phyloP scores from a whole-genome alignment of 2,888 invertebrate species.

The Agrochola lota region DNA sequence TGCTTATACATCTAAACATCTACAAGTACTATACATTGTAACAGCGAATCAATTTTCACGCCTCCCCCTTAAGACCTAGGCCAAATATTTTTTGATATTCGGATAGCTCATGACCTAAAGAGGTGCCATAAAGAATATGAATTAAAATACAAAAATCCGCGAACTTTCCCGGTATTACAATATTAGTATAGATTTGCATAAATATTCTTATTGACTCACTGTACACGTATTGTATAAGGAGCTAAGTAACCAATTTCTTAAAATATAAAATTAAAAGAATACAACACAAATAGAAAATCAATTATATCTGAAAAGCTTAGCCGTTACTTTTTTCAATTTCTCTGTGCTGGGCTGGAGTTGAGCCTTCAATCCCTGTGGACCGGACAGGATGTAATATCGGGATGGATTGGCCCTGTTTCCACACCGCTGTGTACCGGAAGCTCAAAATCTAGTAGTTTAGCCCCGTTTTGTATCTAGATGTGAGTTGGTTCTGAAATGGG shows the following conservation, averaged over 20 bases:
- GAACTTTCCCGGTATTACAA: too few species aligned
- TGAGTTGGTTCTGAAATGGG: constrained; percentile 3
- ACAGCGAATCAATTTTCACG: too few species aligned
- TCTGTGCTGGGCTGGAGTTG: constrained; percentile 28
- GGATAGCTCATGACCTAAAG: too few species aligned
- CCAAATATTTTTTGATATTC: too few species aligned
- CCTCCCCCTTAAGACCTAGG: too few species aligned
- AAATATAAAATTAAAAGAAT: neutral
- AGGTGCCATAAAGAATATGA: too few species aligned
- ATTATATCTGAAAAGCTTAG: constrained; percentile 36
- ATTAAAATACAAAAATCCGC: too few species aligned
- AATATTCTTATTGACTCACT: neutral
- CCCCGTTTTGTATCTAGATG: constrained; percentile 22
- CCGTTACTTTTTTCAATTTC: constrained; percentile 33
- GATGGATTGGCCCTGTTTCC: constrained; percentile 65
- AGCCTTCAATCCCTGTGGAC: constrained; percentile 58
- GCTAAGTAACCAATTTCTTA: neutral
- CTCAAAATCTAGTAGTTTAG: constrained; percentile 47
- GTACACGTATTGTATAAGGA: neutral
- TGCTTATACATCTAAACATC: neutral
- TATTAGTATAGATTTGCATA: neutral
- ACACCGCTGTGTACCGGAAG: constrained; percentile 49
- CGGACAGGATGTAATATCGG: constrained; percentile 66
- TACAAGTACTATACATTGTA: too few species aligned
- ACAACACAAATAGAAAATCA: constrained; percentile 32